phyloP scores from a whole-genome alignment of 2,888 invertebrate species.

The Agapetus fuscipes region DNA sequence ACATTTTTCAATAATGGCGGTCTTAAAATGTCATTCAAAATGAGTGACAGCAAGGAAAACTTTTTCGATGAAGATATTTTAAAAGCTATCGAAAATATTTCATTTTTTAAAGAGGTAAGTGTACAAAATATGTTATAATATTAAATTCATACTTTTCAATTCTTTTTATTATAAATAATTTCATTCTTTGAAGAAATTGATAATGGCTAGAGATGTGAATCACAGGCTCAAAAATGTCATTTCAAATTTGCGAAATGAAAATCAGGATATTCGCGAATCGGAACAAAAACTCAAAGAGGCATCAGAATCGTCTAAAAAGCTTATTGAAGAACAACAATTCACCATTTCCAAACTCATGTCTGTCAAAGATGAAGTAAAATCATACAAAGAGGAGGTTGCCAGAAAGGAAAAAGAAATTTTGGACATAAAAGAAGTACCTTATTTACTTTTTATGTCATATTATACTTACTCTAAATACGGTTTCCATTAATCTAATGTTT shows the following conservation, averaged over 20 bases:
- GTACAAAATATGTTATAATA: background rate
- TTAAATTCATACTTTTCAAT: background rate
- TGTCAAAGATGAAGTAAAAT: conserved; percentile 17
- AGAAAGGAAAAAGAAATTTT: conserved; percentile 9
- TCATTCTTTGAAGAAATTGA: conserved; percentile 28
- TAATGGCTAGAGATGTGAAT: conserved; percentile 1
- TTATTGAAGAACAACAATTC: conserved; percentile 16
- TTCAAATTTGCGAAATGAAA: conserved; percentile 23
- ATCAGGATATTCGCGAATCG: conserved; percentile 34
- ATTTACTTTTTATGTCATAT: too few relatives aligned
- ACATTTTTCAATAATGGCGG: background rate
- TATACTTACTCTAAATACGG: too few relatives aligned
- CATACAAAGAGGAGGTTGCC: conserved; percentile 9
- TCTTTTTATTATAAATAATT: conserved; percentile 18
- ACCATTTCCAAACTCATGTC: conserved; percentile 15
- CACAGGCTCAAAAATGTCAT: conserved; percentile 5
- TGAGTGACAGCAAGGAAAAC: background rate
- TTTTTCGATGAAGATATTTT: conserved; percentile 15
- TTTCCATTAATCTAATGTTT: too few relatives aligned
- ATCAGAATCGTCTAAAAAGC: conserved; percentile 10
- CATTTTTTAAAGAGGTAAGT: conserved; percentile 9
- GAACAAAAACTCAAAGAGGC: conserved; percentile 32
- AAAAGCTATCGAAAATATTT: conserved; percentile 10
- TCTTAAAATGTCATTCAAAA: conserved; percentile 2
- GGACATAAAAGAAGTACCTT: conserved; percentile 12